Base-by-base conservation (phyloP, 30 jellyfish, hydroid and myxozoan genomes). In the Nemopilema nomurai region DNA sequence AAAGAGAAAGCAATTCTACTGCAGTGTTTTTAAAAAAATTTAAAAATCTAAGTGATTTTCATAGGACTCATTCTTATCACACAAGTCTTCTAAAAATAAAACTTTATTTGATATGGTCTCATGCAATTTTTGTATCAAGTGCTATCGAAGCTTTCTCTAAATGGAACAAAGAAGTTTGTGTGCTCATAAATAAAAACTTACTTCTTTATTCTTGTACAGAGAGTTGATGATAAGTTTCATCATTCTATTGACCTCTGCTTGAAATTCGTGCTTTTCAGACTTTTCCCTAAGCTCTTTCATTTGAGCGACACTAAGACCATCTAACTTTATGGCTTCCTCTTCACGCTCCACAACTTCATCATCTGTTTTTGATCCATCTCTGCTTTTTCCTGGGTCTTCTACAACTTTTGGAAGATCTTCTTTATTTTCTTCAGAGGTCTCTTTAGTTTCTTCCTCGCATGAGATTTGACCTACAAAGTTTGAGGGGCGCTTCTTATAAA, bases 241-340 rank as follows among this genome's bases (percentile, higher is more conserved):
- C 98, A 96, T 91, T 57, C 98, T 93, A 72, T 96, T 96, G 29
- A 91, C 98, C 88, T 96, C 99, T 27, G 98, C 98, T 87, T 96
- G 99, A 83, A 91, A 96, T 26, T 91, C 96, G 69, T 91, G 98
- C 88, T 87, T 91, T 72, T 91, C 98, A 23, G 98, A 83, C 68
- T 97, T 93, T 24, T 96, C 99, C 31, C 99, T 64, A 1, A 95
- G 76, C 67, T 90, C 97, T 70, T 95, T 95, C 96, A 95, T 90
- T 69, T 95, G 98, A 17, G 99, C 97, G n/a, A 95, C 99, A 90
- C 97, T 95, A 20, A 95, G 82, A 4, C 99, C 99, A 83, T 95
- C 99, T 33, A 95, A 68, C 67, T 95, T 95, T n/a, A 95, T 95
- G 1, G 99, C 99, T 79, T 95, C 99, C 71, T 95, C 99, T 72